Evolutionary conservation across 2,113 vertebrate species (phyloP), one percentile per base, ranked within the genome.

Genomic region (Protomyctophum bolini): DNA sequence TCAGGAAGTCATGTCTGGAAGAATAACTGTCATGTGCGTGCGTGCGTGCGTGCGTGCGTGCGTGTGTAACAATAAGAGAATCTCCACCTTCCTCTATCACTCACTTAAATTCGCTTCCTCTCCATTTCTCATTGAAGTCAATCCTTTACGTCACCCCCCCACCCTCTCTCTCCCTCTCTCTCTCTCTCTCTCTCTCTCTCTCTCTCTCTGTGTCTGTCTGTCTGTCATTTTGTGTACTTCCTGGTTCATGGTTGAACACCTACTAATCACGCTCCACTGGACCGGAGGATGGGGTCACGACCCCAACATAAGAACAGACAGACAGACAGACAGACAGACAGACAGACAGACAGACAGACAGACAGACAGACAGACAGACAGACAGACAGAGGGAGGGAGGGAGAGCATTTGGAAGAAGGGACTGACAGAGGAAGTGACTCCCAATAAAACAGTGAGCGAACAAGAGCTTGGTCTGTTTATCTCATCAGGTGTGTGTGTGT

Each of bases 1-100:
- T 59, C 69, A 86, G 70, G 76, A 83, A 79, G 81, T 68, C 68
- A 55, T 8, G 63, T 68, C 65, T 82, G 70, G 74, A 82, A 29
- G 64, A 68, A 72, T 75, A 63, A 52, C 15, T 41, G 49, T 82
- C 72, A 84, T 75, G 65, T 78, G 69, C 78, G 70, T 60, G 78
- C 70, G 72, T 68, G 55, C 59, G 47, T 73, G 68, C 65, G 80
- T 10, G 56, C 69, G 41, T 61, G 59, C 46, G 33, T 41, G 33
- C 33, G 33, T 41, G 33, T 56, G 54, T 56, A 15, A 14, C 12
- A 15, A 15, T 56, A 41, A 41, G 3, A 41, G 33, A 41, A 41
- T 41, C 58, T 33, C 58, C 14, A 10, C 33, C 33, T 10, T 10
- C 41, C 58, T 41, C 58, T 60, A 8, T 59, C 29, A 33, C 8